A percentile compares a stretch with the other conserved stretches of the same genome.
phyloP scores from a whole-genome alignment of 2,888 invertebrate species.

The Stenodema calcarata region DNA sequence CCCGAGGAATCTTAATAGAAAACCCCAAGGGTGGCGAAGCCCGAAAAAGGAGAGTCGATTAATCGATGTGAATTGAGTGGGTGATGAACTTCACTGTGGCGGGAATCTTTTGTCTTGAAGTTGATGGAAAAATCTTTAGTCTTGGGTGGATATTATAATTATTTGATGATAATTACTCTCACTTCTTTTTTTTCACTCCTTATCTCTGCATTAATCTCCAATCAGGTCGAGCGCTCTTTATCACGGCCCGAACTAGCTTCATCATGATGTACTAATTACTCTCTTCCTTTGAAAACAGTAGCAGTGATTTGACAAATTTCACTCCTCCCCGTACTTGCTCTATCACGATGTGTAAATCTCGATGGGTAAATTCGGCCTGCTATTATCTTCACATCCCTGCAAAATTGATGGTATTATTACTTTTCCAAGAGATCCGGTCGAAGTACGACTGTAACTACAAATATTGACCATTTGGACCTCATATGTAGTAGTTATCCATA shows the following conservation, averaged over 20 bases:
- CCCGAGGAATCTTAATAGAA: constrained; percentile 8
- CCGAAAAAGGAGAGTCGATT: constrained; percentile 7
- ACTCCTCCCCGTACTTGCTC: background rate
- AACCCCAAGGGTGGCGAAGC: background rate
- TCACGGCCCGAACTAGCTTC: background rate
- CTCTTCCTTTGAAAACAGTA: background rate
- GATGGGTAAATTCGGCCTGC: background rate
- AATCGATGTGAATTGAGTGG: constrained; percentile 2
- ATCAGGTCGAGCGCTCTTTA: background rate
- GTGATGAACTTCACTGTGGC: background rate
- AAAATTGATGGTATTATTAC: too few species aligned
- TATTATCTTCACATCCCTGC: too few species aligned
- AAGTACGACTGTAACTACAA: too few species aligned
- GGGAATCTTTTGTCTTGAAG: background rate
- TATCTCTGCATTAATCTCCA: background rate
- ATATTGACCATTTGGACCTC: too few species aligned
- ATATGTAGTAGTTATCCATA: too few species aligned
- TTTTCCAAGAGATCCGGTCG: too few species aligned
- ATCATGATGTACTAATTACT: background rate
- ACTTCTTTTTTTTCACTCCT: background rate
- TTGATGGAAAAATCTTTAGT: background rate
- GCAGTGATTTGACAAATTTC: background rate
- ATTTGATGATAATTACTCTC: constrained; percentile 1
- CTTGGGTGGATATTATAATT: background rate
- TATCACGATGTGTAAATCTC: too few species aligned